A percentile compares a stretch with the other conserved stretches of the same genome.
These are phyloP conservation scores for Cinara cedri DNA, from an alignment of 2,888 invertebrate species.

Conservation along the genomic window DNA sequence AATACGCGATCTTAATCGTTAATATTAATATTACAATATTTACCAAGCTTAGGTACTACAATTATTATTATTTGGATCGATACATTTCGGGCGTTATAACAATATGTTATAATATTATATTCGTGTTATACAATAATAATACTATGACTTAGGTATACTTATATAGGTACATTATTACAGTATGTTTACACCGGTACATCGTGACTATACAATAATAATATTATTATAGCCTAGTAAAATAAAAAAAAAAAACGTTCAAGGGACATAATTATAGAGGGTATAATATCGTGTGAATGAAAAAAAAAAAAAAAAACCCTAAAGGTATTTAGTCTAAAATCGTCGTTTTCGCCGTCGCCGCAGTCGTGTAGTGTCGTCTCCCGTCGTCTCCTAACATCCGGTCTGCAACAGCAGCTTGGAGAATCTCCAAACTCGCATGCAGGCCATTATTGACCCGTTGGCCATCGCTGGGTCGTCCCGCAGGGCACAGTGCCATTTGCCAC, in stretches of 20 bases:
- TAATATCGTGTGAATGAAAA: background rate
- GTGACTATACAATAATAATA: conserved; percentile 38
- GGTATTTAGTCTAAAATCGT: conserved; percentile 9
- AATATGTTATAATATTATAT: too few relatives aligned
- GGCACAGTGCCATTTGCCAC: conserved; percentile 60
- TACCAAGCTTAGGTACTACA: too few relatives aligned
- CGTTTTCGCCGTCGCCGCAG: background rate
- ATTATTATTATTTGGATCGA: too few relatives aligned
- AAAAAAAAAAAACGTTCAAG: background rate
- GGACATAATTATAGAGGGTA: too few relatives aligned
- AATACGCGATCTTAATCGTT: too few relatives aligned
- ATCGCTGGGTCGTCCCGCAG: conserved; percentile 59
- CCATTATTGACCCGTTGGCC: conserved; percentile 59
- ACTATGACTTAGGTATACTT: background rate
- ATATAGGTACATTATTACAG: background rate
- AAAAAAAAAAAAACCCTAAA: conserved; percentile 3
- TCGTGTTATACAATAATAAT: background rate
- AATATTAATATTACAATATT: too few relatives aligned
- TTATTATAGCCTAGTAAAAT: conserved; percentile 5
- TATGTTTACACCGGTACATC: conserved; percentile 48
- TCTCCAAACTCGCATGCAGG: conserved; percentile 61
- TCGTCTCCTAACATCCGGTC: conserved; percentile 60
- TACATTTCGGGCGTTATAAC: too few relatives aligned
- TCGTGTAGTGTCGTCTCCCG: background rate
- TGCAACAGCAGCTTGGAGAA: conserved; percentile 60